Percentiles rank a stretch among this genome's conserved stretches.
These are phyloP conservation scores for Romanogobio albipinnatus DNA, from an alignment of 2,113 vertebrate species.

Conservation along the genomic window DNA sequence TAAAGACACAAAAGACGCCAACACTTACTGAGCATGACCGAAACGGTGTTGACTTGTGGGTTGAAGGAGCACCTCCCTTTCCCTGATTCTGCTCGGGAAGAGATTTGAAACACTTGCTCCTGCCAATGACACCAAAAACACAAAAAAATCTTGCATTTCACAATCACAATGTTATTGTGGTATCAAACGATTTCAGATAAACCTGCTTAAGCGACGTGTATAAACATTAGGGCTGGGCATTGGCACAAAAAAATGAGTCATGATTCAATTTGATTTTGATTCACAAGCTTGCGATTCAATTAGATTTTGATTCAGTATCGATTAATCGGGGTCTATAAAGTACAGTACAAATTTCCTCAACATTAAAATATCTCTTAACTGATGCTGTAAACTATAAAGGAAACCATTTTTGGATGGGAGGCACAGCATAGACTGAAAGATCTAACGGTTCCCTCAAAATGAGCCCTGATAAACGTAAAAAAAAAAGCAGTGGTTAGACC, in stretches of 20 bases:
- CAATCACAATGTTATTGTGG: neutral
- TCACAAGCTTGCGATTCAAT: too few relatives aligned
- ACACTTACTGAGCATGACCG: constrained; percentile 98
- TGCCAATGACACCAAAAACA: constrained; percentile 65
- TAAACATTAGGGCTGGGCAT: too few relatives aligned
- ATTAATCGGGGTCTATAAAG: too few relatives aligned
- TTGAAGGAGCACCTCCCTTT: constrained; percentile 98
- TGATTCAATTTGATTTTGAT: too few relatives aligned
- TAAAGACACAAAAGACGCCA: constrained; percentile 9
- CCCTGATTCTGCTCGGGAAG: constrained; percentile 91
- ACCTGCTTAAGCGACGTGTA: neutral
- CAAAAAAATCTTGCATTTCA: neutral
- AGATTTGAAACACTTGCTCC: constrained; percentile 92
- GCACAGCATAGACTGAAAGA: too few relatives aligned
- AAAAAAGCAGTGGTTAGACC: neutral
- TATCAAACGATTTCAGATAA: neutral
- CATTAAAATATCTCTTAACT: too few relatives aligned
- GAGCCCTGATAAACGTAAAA: neutral
- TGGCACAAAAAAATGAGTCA: too few relatives aligned
- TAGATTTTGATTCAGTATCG: too few relatives aligned
- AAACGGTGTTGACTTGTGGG: constrained; percentile 92
- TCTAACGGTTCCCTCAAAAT: too few relatives aligned
- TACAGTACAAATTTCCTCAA: too few relatives aligned
- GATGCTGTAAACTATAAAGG: too few relatives aligned
- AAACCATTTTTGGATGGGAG: too few relatives aligned